Evolutionary conservation across 2,797 vertebrate species (phyloP).

Genomic region (Propithecus deckenii): DNA sequence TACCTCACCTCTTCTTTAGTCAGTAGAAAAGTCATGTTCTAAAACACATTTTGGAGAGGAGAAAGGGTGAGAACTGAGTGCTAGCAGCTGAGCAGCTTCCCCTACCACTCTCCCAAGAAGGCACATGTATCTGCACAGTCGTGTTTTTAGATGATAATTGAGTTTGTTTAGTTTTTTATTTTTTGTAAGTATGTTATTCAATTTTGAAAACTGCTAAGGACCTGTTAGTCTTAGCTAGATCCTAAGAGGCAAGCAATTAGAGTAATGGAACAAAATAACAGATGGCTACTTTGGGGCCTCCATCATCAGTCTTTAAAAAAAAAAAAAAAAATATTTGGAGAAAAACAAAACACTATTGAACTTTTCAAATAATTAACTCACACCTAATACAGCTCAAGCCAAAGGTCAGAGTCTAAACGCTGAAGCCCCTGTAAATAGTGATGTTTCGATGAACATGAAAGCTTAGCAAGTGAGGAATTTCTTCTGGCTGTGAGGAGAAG

Average conservation of each 20-base stretch:
- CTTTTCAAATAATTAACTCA: constrained; percentile 73
- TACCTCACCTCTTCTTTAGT: neutral
- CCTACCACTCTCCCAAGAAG: neutral
- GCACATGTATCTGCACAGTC: neutral
- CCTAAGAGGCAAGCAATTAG: constrained; percentile 66
- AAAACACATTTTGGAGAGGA: neutral
- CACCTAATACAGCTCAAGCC: neutral
- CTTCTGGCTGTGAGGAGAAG: neutral
- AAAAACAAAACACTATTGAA: constrained; percentile 50
- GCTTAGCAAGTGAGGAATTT: neutral
- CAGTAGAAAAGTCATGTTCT: neutral
- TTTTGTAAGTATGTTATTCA: constrained; percentile 28
- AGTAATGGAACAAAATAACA: constrained; percentile 73
- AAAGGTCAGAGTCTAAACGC: constrained; percentile 50
- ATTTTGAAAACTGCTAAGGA: constrained; percentile 60
- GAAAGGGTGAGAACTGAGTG: neutral
- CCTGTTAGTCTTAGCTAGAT: constrained; percentile 31
- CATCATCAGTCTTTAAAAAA: neutral
- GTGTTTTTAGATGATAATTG: constrained; percentile 49
- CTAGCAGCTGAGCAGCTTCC: neutral
- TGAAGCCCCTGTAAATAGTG: neutral
- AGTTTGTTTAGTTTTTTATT: neutral
- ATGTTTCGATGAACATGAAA: neutral
- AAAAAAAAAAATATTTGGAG: neutral
- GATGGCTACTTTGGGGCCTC: constrained; percentile 50